Conservation (phyloP, 2,113 vertebrate genomes). For the Prionailurus bengalensis region DNA sequence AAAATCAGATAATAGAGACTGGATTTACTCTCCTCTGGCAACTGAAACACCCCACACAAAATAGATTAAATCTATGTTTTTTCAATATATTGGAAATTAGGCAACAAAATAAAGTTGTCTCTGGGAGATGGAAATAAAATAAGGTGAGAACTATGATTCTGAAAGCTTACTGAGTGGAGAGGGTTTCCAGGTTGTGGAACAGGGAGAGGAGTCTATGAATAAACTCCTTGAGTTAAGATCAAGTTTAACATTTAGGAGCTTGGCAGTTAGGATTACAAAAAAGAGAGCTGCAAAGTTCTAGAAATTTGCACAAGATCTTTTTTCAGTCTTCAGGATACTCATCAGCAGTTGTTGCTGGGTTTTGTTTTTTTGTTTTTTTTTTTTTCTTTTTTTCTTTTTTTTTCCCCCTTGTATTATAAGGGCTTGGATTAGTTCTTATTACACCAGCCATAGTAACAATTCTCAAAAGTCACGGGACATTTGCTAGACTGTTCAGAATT, state of each 20-base stretch:
- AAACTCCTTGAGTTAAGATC: not conserved
- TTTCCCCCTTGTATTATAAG: not conserved
- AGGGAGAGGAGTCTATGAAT: not conserved
- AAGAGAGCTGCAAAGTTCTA: not conserved
- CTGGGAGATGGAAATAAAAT: not conserved
- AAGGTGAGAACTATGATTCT: not conserved
- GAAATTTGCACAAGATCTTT: not conserved
- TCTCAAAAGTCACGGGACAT: not conserved
- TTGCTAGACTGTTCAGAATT: not conserved
- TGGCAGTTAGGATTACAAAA: not conserved
- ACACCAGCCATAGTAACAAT: not conserved
- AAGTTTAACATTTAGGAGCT: not conserved
- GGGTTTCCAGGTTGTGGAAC: not conserved
- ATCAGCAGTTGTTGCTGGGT: not conserved
- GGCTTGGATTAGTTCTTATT: not conserved
- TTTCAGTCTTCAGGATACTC: not conserved
- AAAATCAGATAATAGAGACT: not conserved
- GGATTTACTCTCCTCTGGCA: fast-evolving
- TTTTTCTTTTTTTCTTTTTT: too few relatives aligned
- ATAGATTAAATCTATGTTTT: not conserved
- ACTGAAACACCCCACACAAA: not conserved
- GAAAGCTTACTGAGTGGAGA: not conserved
- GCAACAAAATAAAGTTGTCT: not conserved
- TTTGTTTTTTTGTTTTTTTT: too few relatives aligned
- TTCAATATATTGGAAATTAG: not conserved